Evolutionary conservation across 1,140 invertebrate species (phyloP), one percentile per base, ranked within the genome.

Genomic region (Drosophila nannoptera): DNA sequence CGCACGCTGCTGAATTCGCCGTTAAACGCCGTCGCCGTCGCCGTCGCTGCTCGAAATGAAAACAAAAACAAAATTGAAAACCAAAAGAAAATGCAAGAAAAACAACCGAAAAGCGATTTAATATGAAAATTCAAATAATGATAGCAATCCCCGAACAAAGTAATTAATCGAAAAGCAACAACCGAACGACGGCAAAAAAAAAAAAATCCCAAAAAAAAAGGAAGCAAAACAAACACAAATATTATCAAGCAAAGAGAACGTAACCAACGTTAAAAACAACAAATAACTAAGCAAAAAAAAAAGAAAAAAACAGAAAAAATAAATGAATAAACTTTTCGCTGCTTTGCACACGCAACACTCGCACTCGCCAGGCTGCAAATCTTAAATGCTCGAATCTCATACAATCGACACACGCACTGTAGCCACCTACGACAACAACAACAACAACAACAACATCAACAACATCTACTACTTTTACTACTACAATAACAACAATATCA

Each of bases 281-380:
- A 4, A 16, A 32, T 29, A n/a, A 35, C 12, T 31, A 40, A 50
- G 31, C 14, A 60, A 60, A 60, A 50, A 12, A 8, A 11, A 48
- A 42, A 52, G 4, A 29, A 33, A 52, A 48, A 11, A 3, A 8
- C 14, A 16, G 35, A 33, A 50, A 59, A 48, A 31, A 1, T 9
- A 52, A 36, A 11, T 36, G 4, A 36, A 38, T 35, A 36, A 16
- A 65, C 31, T 65, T 69, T 69, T 66, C 71, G 70, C 56, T 67
- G 71, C 52, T 77, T 68, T 69, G 77, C 61, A 80, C 77, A 80
- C 73, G 69, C 72, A 71, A 55, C 77, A 77, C 75, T 75, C 75
- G 69, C 75, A 78, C 77, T 58, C 49, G 46, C 49, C 66, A 76
- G 62, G 77, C 65, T 78, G 58, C 55, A 50, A 78, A 65, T 50